Base-by-base conservation (phyloP, 2,113 vertebrate genomes). In the Emydocephalus ijimae region DNA sequence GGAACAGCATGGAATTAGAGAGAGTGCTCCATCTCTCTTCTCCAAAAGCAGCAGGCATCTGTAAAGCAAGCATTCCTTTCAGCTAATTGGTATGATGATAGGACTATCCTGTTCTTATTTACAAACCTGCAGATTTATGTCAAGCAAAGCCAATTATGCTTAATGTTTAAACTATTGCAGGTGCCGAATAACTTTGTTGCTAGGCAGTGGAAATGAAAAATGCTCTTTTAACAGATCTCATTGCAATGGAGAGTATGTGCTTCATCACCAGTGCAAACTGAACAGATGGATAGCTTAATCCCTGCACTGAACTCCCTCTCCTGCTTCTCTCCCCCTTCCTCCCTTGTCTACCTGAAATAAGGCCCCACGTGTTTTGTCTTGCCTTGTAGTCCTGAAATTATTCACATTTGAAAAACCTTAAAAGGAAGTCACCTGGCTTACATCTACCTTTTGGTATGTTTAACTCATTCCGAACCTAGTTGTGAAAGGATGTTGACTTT, bases 151-250 rank as follows among this genome's bases (percentile, higher is more conserved):
- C 97, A 98, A 98, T 98, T 98, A 98, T 97, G 97, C 97, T 97
- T 98, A 98, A 98, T 97, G 97, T 97, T 97, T 98, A 98, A 98
- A 98, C 98, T 98, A 96, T 97, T 98, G 97, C 98, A 98, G 97
- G 98, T 98, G 97, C 97, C 97, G 97, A 96, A 91, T 96, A 97
- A 97, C 97, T 97, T 97, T 98, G 98, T 97, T 97, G 97, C 97
- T 97, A 97, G 96, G 97, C 97, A 94, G 95, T 97, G 91, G 97
- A 97, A 97, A 96, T 96, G 92, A 96, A 96, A 97, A 97, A 97
- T 97, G 97, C 97, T 96, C 96, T 95, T 97, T 96, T 97, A 97
- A 96, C 91, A 96, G 95, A 86, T 96, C 96, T 96, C 94, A 95
- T 97, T 98, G 97, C 94, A 94, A 97, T 92, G 92, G 95, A 97